Conservation (phyloP, 1,140 invertebrate genomes). For the Sarcophaga bullata region DNA sequence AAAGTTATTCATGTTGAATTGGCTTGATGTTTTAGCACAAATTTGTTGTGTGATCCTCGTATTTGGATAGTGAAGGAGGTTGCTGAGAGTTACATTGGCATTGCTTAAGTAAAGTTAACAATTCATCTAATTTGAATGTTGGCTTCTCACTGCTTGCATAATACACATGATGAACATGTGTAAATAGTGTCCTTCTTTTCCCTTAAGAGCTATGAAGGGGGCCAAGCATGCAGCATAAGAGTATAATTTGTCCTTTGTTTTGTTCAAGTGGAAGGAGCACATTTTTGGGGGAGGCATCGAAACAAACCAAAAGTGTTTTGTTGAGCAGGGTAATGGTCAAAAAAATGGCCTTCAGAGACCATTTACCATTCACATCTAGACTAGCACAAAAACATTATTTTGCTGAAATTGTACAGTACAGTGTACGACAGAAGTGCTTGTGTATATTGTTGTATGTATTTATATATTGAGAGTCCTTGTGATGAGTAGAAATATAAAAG, state of each 20-base stretch:
- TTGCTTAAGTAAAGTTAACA: slow-evolving; percentile 46
- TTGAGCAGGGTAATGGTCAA: slow-evolving; percentile 30
- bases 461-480: slow-evolving; percentile 33
- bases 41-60: no score
- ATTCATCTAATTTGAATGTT: slow-evolving; percentile 66
- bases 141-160: not conserved
- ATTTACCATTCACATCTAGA: slow-evolving; percentile 41
- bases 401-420: not conserved
- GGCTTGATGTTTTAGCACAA: no score
- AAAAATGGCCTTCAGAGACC: slow-evolving; percentile 44
- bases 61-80: no score
- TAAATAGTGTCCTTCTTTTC: slow-evolving; percentile 33
- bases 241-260: slow-evolving; percentile 20
- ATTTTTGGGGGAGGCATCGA: not conserved
- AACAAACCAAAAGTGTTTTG: not conserved
- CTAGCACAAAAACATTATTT: slow-evolving; percentile 25
- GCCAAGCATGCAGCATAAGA: not conserved
- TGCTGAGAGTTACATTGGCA: no score
- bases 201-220: not conserved
- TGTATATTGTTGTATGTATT: not conserved
- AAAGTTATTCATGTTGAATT: no score
- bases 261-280: not conserved
- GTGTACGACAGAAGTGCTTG: slow-evolving; percentile 13
- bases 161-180: slow-evolving; percentile 35
- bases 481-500: not conserved